A percentile compares a stretch with the other conserved stretches of the same genome.
phyloP scores from a whole-genome alignment of 2,888 invertebrate species.

The Cynaeus angustus region DNA sequence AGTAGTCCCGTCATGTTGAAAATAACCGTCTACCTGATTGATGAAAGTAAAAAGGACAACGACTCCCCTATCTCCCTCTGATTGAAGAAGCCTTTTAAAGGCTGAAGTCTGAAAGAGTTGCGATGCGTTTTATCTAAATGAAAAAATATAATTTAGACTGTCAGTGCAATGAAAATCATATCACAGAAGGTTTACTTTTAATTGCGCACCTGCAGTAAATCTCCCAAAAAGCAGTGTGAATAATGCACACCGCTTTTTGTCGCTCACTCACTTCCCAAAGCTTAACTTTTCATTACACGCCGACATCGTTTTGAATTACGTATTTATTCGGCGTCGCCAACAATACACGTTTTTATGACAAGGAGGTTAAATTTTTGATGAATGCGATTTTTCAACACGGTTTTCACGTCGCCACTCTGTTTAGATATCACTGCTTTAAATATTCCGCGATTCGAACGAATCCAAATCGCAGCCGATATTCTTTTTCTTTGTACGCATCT shows the following conservation, averaged over 20 bases:
- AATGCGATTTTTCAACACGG: slow-evolving; percentile 36
- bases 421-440: slow-evolving; percentile 28
- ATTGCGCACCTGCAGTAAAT: too few species aligned
- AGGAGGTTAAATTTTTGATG: slow-evolving; percentile 42
- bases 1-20: too few species aligned
- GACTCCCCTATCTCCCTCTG: too few species aligned
- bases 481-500: slow-evolving; percentile 18
- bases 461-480: slow-evolving; percentile 5
- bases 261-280: slow-evolving; percentile 14
- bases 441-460: slow-evolving; percentile 1
- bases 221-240: slow-evolving; percentile 1
- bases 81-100: too few species aligned
- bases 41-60: too few species aligned
- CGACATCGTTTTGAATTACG: slow-evolving; percentile 37
- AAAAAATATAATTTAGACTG: too few species aligned
- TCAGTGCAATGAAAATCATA: too few species aligned
- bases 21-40: too few species aligned
- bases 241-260: slow-evolving; percentile 27
- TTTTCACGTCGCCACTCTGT: slow-evolving; percentile 11
- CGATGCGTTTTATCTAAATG: too few species aligned
- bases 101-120: too few species aligned
- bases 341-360: slow-evolving; percentile 44
- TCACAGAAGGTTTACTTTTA: too few species aligned
- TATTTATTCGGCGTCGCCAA: slow-evolving; percentile 36
- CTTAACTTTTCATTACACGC: slow-evolving; percentile 40